A percentile compares a stretch with the other conserved stretches of the same genome.
Conservation (phyloP, 2,113 vertebrate species). For the Tricholaema leucomelas region DNA sequence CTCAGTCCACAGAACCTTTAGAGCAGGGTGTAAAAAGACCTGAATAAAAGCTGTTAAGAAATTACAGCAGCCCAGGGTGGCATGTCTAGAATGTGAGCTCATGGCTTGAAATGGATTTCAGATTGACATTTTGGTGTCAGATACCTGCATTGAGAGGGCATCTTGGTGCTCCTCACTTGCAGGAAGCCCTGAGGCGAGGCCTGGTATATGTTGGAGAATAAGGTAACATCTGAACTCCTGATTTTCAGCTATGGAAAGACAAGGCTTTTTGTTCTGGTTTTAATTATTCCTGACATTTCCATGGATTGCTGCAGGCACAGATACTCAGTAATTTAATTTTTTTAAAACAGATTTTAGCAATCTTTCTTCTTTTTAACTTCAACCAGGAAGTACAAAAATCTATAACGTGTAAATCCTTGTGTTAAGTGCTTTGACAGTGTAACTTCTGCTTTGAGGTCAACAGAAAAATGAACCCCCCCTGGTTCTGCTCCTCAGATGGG, state of each 20-base stretch:
- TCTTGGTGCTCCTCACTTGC: neutral
- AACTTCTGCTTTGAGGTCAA: neutral
- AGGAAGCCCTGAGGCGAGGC: neutral
- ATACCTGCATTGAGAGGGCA: neutral
- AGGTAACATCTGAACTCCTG: neutral
- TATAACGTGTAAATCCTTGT: neutral
- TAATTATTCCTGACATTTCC: slow-evolving; percentile 3
- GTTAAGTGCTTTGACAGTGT: neutral
- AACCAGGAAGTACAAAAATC: neutral
- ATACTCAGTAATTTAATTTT: neutral
- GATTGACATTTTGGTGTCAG: neutral
- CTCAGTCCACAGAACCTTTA: neutral
- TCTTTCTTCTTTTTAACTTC: neutral
- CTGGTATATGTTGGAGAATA: neutral
- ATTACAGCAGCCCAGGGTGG: neutral
- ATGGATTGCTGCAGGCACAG: neutral
- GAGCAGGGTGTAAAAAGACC: neutral
- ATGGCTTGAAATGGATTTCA: neutral
- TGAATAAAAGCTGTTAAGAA: neutral
- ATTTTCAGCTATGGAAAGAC: neutral
- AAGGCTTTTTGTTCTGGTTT: neutral
- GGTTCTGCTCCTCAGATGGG: neutral
- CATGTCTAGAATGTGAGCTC: neutral
- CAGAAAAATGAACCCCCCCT: neutral
- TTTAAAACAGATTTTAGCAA: neutral